phyloP scores from a whole-genome alignment of 2,113 vertebrate genomes.

The Upupa epops region DNA sequence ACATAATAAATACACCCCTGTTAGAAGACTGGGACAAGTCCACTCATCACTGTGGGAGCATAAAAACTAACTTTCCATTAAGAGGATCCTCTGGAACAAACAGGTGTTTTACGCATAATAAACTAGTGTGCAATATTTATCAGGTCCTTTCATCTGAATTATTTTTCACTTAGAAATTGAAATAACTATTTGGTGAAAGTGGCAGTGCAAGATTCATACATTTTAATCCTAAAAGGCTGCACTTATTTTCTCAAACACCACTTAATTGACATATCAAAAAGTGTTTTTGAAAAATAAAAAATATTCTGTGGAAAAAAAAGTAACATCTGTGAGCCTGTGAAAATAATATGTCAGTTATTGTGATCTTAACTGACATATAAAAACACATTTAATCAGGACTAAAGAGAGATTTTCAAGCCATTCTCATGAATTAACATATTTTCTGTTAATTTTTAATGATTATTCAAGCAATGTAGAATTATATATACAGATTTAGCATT shows the following conservation, averaged over 20 bases:
- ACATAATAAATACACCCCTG: neutral
- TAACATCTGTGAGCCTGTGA: neutral
- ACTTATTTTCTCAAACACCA: neutral
- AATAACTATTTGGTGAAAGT: neutral
- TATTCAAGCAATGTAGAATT: neutral
- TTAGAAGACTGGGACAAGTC: neutral
- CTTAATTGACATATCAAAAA: neutral
- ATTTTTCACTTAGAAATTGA: neutral
- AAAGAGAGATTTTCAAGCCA: neutral
- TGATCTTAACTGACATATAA: neutral
- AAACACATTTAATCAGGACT: rapidly evolving
- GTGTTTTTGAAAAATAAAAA: neutral
- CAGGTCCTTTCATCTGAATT: neutral
- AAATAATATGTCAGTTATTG: neutral
- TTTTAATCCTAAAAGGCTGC: neutral
- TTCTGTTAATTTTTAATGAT: neutral
- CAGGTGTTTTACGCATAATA: neutral
- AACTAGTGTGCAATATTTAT: neutral
- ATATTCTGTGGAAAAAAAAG: neutral
- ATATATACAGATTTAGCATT: neutral
- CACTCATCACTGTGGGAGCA: neutral
- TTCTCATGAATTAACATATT: neutral
- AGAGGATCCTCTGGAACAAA: neutral
- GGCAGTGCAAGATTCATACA: neutral
- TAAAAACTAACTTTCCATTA: neutral